A percentile compares a stretch with the other conserved stretches of the same genome.
These are phyloP conservation scores for Pomacea canaliculata DNA, from an alignment of 2,888 invertebrate species.

Conservation along the genomic window DNA sequence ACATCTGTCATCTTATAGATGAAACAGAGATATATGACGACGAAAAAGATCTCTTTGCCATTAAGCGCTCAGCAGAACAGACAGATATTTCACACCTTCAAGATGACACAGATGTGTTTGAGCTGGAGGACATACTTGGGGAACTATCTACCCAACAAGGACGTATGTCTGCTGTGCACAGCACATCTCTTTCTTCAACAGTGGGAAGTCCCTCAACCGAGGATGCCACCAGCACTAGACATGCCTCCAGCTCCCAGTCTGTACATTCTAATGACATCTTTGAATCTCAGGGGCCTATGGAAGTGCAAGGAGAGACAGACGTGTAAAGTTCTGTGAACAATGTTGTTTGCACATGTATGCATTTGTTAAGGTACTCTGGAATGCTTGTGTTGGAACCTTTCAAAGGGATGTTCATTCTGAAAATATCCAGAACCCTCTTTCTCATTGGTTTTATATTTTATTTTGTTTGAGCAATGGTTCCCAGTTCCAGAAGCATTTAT, in stretches of 20 bases:
- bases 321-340: constrained; percentile 28
- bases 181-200: constrained; percentile 2
- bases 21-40: constrained; percentile 10
- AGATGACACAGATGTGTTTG: constrained; percentile 49
- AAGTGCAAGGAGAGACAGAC: constrained; percentile 42
- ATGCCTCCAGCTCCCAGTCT: constrained; percentile 34
- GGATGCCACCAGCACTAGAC: constrained; percentile 16
- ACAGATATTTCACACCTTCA: constrained; percentile 53
- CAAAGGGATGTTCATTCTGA: too few species aligned
- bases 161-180: constrained; percentile 7
- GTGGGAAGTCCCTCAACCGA: constrained; percentile 22
- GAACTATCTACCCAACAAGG: not conserved
- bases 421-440: too few species aligned
- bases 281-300: constrained; percentile 39
- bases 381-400: too few species aligned
- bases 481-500: too few species aligned
- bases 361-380: too few species aligned
- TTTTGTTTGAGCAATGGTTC: too few species aligned
- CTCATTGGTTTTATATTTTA: too few species aligned
- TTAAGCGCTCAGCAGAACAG: constrained; percentile 55
- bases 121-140: constrained; percentile 22
- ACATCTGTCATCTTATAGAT: constrained; percentile 21
- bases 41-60: constrained; percentile 41
- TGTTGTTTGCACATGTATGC: too few species aligned
- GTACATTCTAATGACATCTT: constrained; percentile 46